Evolutionary conservation across 1,140 invertebrate species (phyloP), one percentile per base, ranked within the genome.

Genomic region (Chelonus insularis): DNA sequence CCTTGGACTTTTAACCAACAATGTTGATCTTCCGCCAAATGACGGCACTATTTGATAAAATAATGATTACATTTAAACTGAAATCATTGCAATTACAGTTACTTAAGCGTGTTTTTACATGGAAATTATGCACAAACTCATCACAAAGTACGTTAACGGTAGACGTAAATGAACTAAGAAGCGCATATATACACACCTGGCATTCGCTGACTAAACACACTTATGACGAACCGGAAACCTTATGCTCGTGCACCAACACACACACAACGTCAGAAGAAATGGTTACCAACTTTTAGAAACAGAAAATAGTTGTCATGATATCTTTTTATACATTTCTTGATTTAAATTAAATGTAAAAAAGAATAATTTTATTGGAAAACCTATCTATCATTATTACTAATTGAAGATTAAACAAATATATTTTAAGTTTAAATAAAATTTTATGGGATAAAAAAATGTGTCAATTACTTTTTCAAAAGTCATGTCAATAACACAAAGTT

Each of bases 111-210:
- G 8, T 14, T 48, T 48, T 34, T 14, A 6, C 0, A 5, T 4
- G 2, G 11, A 14, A 34, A 18, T 32, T 29, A 52, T 52, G 14
- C 9, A 52, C 8, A 16, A 52, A 16, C 29, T 18, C 50, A 52
- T 52, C 25, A 36, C 29, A 52, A 52, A 34, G 50, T 25, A 52
- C 50, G 50, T 52, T 52, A 52, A 52, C 29, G 50, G 29, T 52
- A 21, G 25, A 20, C 41, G 41, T 8, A 16, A 16, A 52, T n/a
- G 14, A 29, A 8, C 4, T 34, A 52, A 18, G 25, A 50, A 14
- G n/a, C 23, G 32, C 9, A 14, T 12, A 21, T 32, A 52, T 52
- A 52, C 50, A 52, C 50, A 52, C 50, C 50, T 52, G 50, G 50
- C 25, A 36, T 25, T 23, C 25, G 11, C 47, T 29, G n/a, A n/a